These are phyloP conservation scores for Apoda limacodes DNA, from an alignment of 2,888 invertebrate species.

Conservation along the genomic window DNA sequence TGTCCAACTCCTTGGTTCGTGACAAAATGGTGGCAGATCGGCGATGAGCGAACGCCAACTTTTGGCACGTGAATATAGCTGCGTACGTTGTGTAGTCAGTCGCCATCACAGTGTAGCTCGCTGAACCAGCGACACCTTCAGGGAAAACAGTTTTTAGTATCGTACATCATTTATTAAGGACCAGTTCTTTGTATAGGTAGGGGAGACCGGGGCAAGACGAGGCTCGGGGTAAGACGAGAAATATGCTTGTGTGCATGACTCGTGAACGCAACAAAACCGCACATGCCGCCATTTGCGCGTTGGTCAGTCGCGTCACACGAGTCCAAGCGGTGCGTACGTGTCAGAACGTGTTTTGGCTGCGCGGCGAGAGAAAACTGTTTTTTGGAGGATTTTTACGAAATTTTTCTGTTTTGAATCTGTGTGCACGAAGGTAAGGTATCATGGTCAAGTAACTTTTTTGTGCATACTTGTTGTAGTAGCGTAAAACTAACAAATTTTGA, in stretches of 20 bases:
- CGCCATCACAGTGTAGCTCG: conserved; percentile 78
- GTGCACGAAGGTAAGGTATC: conserved; percentile 3
- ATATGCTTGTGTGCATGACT: no score
- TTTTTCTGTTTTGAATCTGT: no score
- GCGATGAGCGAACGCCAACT: conserved; percentile 78
- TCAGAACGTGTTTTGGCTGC: conserved; percentile 9
- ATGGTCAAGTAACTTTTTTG: conserved; percentile 2
- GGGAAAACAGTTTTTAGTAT: conserved; percentile 5
- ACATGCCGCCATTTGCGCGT: conserved; percentile 11
- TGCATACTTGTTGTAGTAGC: conserved; percentile 9
- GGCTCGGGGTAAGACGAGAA: no score
- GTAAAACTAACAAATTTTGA: conserved; percentile 8
- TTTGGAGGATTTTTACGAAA: no score
- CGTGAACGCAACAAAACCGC: no score
- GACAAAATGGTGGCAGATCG: conserved; percentile 86
- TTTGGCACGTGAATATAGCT: conserved; percentile 84
- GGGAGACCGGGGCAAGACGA: no score
- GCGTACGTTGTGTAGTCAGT: conserved; percentile 83
- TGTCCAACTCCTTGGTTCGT: conserved; percentile 77
- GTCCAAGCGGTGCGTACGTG: conserved; percentile 3
- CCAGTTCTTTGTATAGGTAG: no score
- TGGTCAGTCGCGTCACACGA: conserved; percentile 8
- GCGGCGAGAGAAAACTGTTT: conserved; percentile 8
- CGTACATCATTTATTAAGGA: no score
- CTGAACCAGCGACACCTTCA: conserved; percentile 79